These are phyloP conservation scores for Syncerus caffer DNA, from an alignment of 2,797 vertebrate genomes.

Conservation along the genomic window DNA sequence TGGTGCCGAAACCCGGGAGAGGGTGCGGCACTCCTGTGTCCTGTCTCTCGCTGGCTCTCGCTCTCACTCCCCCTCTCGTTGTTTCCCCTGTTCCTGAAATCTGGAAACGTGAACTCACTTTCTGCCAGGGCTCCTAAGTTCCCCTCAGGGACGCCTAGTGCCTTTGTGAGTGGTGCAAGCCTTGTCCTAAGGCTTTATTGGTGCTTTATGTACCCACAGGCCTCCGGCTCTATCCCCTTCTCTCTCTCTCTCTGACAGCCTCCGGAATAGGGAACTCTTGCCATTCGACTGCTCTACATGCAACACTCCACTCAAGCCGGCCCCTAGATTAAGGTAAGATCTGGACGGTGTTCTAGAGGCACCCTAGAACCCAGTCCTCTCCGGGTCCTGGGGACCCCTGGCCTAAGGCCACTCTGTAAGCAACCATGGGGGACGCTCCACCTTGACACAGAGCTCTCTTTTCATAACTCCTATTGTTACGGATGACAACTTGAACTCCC, in stretches of 20 bases:
- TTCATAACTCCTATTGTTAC: not conserved
- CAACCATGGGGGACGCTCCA: rapidly evolving
- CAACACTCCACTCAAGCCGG: not conserved
- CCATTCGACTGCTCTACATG: not conserved
- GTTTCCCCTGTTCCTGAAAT: not conserved
- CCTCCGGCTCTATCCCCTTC: not conserved
- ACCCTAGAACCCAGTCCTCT: not conserved
- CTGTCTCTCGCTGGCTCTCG: rapidly evolving
- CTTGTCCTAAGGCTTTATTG: not conserved
- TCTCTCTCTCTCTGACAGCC: not conserved
- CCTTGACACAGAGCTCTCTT: not conserved
- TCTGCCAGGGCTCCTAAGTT: not conserved
- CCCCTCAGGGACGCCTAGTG: not conserved
- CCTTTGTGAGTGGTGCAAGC: not conserved
- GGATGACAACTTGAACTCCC: not conserved
- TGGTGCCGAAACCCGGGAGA: not conserved
- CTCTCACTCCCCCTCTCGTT: not conserved
- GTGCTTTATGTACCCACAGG: not conserved
- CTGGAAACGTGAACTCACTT: not conserved
- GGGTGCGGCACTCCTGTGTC: not conserved
- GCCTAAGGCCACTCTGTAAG: not conserved
- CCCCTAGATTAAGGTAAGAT: not conserved
- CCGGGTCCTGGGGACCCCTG: not conserved
- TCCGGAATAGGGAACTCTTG: not conserved
- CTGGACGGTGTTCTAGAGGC: not conserved